Conservation (phyloP, 2,113 vertebrate genomes). For the Epinephelus cyanopodus region DNA sequence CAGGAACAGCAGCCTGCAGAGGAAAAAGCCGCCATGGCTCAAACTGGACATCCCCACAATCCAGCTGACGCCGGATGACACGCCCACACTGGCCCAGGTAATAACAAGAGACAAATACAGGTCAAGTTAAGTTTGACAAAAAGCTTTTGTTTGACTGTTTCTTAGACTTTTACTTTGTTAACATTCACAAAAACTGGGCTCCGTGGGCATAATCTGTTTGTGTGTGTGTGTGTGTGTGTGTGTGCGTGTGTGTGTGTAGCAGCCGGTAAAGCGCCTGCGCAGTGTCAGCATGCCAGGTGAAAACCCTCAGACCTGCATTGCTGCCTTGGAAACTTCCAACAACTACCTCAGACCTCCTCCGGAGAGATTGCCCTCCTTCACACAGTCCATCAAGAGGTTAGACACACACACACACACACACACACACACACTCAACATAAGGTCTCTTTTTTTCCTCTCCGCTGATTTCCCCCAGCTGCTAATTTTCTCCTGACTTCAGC, state of each 20-base stretch:
- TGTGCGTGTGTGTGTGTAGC: slow-evolving; percentile 30
- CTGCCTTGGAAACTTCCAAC: slow-evolving; percentile 73
- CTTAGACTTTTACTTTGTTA: background rate
- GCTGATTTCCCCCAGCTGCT: slow-evolving; percentile 35
- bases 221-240: slow-evolving; percentile 13
- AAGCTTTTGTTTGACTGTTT: background rate
- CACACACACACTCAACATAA: background rate
- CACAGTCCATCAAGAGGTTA: slow-evolving; percentile 95
- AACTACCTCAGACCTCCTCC: slow-evolving; percentile 83
- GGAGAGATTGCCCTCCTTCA: slow-evolving; percentile 92
- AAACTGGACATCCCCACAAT: slow-evolving; percentile 90
- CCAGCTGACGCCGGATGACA: slow-evolving; percentile 81
- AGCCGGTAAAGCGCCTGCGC: slow-evolving; percentile 83
- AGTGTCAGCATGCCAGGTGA: slow-evolving; percentile 94
- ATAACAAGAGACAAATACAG: background rate
- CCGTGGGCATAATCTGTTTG: background rate
- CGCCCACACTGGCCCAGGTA: slow-evolving; percentile 85
- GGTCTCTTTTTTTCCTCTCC: background rate
- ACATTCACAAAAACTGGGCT: background rate
- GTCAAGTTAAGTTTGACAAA: background rate
- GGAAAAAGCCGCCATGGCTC: slow-evolving; percentile 95
- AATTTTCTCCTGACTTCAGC: background rate
- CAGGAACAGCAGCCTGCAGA: slow-evolving; percentile 91
- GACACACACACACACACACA: slow-evolving; percentile 37
- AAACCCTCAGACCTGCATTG: slow-evolving; percentile 81